Base-by-base conservation (phyloP, 2,888 invertebrate genomes). In the Actias luna region DNA sequence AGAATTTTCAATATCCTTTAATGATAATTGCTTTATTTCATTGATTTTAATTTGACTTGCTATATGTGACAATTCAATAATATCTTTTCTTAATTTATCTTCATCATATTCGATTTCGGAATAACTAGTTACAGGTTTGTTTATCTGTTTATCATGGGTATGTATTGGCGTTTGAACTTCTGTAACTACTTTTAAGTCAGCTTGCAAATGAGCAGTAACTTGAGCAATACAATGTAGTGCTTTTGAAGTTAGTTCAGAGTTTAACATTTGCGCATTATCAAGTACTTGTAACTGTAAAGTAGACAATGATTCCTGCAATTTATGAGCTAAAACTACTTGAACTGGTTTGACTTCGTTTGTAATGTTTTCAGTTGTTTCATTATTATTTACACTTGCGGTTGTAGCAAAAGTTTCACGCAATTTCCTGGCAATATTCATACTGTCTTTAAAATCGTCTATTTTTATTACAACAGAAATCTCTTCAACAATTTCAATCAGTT, bases 401-500 rank as follows among this genome's bases (percentile, higher is more conserved):
- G 63, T 58, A 7, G 68, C 61, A 25, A 88, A 71, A 64, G 71
- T 82, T 65, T 85, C 79, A 33, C 78, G 79, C 58, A 89, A 69
- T 64, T 88, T 82, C 67, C 76, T 79, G 1, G 86, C 88, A 61
- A 85, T 78, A 36, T 79, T 70, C 35, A 81, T 75, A 0, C 85
- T 76, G 65, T 87, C 79, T 66, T 82, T 77, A 1, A 86, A 69
- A 50, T 85, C 74, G 52, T 87, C 82, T 39, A 84, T 68, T 62
- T 82, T 80, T 50, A 87, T 76, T 7, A 83, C 64, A 42, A 83
- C 80, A 14, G 83, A 82, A 64, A 84, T 77, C 79, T 88, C 87
- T 76, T 87, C 84, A n/a, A 87, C 77, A 39, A 82, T 81, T 78
- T 88, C 85, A 61, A 86, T 79, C 8, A 87, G 67, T 69, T 89